Evolutionary conservation across 1,140 invertebrate genomes (phyloP), one percentile per base, ranked within the genome.

Genomic region (Goniozus legneri): DNA sequence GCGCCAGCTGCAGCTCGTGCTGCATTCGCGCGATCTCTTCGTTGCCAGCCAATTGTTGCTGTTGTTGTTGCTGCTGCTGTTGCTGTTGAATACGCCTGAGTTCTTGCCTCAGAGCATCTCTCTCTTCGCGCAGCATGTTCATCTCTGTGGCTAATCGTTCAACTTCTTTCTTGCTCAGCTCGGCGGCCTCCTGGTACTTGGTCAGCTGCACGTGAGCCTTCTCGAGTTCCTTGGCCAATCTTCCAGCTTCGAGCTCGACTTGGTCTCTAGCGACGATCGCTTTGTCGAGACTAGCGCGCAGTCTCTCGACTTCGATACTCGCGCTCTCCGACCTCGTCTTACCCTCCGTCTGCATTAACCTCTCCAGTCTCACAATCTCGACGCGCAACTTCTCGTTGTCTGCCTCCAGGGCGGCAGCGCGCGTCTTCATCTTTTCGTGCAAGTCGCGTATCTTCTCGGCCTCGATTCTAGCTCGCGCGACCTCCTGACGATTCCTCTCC

Each of bases 221-320:
- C 70, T 92, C 91, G 20, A 94, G 75, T 70, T 94, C 91, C 62
- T 92, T 89, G 8, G 86, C 88, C 35, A 94, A 73, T 39, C 88
- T 81, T 54, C 87, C 88, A 34, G 89, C 84, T 71, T 94, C 91
- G 60, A 89, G 77, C 76, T 92, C 89, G 8, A 88, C 88, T 34
- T 88, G 84, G 67, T 89, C 87, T 55, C 86, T 78, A 3, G 85
- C 84, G 53, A 84, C 82, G 22, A 87, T 84, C 4, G 87, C 84
- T 73, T 93, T 94, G 58, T 94, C 90, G 38, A 92, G 72, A 72
- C 89, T 90, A 52, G 93, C 90, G 60, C 89, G 82, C 44, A 91
- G 71, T 52, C 89, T 81, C 67, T 93, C 89, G 22, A 92, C 82
- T 72, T 95, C 91, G 37, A 84, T 81, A 50, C 71, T 74, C 20